Base-by-base conservation (phyloP, 2,888 invertebrate species). In the Xylota sylvarum region DNA sequence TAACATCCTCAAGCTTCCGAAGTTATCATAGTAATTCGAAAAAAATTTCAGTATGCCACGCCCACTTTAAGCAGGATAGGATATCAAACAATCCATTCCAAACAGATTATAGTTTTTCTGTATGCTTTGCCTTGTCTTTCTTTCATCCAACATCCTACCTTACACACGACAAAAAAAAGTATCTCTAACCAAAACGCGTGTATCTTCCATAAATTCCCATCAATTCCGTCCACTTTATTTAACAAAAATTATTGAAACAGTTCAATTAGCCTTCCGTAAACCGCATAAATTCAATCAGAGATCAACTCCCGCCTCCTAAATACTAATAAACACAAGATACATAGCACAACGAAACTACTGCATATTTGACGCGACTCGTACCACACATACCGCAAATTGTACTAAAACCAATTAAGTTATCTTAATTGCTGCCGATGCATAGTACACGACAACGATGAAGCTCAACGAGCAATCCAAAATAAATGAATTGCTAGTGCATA, bases 401-500 rank as follows among this genome's bases (percentile, higher is more conserved):
- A 30, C 72, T 60, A 60, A 70, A 72, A 43, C 60, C 70, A 83
- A 83, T 83, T 83, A 83, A 73, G 19, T 27, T 23, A 52, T 65
- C 52, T 65, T 83, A 78, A 78, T 78, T 83, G 35, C 52, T 23
- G 55, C 37, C 27, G 50, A 69, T 74, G 79, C 56, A 79, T 35
- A 52, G n/a, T 7, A 9, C 6, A 35, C 37, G 23, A 46, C 46
- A 12, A 17, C 14, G 14, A 60, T 52, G 46, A 78, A 67, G 23
- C 62, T 27, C 30, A 72, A 52, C 12, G 43, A 52, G 43, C 46
- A 55, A 60, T 72, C 5, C 60, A 52, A 19, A 12, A 32, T 19
- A 79, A 73, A 56, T 23, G 55, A 79, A 73, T 72, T 46, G 67
- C 67, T 19, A 52, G 35, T 50, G 60, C 23, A 70, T 58, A 46